These are phyloP conservation scores for Cyprinodon brontotheroides DNA, from an alignment of 2,113 vertebrate species.

Conservation along the genomic window DNA sequence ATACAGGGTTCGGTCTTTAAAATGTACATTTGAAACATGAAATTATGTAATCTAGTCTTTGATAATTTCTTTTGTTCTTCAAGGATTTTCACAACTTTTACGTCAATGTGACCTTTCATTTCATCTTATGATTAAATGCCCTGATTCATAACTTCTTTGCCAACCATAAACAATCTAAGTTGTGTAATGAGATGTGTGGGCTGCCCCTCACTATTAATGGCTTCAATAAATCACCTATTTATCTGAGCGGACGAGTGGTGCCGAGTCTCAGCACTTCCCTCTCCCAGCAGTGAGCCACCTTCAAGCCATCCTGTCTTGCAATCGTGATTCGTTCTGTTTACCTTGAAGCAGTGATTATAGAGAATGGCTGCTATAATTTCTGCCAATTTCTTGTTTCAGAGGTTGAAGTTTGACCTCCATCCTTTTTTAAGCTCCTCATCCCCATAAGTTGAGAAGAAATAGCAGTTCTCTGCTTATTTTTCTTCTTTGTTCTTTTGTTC, in stretches of 20 bases:
- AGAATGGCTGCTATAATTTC: slow-evolving; percentile 61
- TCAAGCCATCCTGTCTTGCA: slow-evolving; percentile 48
- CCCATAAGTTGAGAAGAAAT: slow-evolving; percentile 22
- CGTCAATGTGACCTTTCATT: slow-evolving; percentile 29
- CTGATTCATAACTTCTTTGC: slow-evolving; percentile 29
- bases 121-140: slow-evolving; percentile 28
- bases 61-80: slow-evolving; percentile 8
- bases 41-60: not conserved
- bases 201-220: slow-evolving; percentile 66
- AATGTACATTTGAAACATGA: slow-evolving; percentile 40
- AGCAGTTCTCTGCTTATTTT: not conserved
- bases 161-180: slow-evolving; percentile 50
- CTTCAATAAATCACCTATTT: slow-evolving; percentile 70
- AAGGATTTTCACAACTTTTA: not conserved
- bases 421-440: not conserved
- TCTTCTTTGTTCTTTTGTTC: not conserved
- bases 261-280: slow-evolving; percentile 42
- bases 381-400: slow-evolving; percentile 30
- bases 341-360: slow-evolving; percentile 44
- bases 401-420: slow-evolving; percentile 32
- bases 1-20: slow-evolving; percentile 63
- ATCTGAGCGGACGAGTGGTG: slow-evolving; percentile 32
- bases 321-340: slow-evolving; percentile 79
- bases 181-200: slow-evolving; percentile 62
- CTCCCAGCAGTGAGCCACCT: slow-evolving; percentile 38